Evolutionary conservation across 2,888 invertebrate species (phyloP), one percentile per base, ranked within the genome.

Genomic region (Machimus rusticus): DNA sequence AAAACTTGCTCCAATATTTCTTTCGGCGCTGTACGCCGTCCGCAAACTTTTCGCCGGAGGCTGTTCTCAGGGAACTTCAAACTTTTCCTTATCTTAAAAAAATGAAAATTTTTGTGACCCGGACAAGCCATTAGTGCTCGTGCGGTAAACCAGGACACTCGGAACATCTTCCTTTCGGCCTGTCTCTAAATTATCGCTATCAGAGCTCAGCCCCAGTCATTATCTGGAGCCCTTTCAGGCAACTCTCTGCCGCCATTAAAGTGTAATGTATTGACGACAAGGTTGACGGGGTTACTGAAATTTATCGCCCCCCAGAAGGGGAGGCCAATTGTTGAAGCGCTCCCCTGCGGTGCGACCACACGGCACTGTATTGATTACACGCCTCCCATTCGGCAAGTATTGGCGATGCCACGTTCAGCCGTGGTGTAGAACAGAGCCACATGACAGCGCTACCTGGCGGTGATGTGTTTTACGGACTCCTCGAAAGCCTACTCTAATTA

Each of bases 211-310:
- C 74, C 85, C 43, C 74, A 85, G 43, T 85, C 74, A 85, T 85
- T 85, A 74, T 85, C 74, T 46, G n/a, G 43, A 46, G 28, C 46
- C 74, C 34, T 74, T 85, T 85, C 74, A 74, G 46, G 74, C 43
- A 74, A 57, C 28, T 74, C 46, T 85, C 74, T 51, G 31, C 31
- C 39, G 31, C 74, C 85, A 87, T 87, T 87, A 87, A 87, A 82
- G 87, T 39, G 87, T 87, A 87, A 87, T 87, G 87, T 87, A 87
- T 87, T 87, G 87, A 87, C 84, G 87, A 87, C 87, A 87, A 77
- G 87, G 87, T 87, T 81, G 86, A 86, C 86, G 74, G 76, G 79
- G 79, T 86, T 86, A 86, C 86, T 74, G 81, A 85, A 87, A 87
- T 87, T 87, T 87, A 86, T 81, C 81, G 87, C 57, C 74, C 87